Evolutionary conservation across 2,113 vertebrate genomes (phyloP), one percentile per base, ranked within the genome.

Genomic region (Mustelus asterias): DNA sequence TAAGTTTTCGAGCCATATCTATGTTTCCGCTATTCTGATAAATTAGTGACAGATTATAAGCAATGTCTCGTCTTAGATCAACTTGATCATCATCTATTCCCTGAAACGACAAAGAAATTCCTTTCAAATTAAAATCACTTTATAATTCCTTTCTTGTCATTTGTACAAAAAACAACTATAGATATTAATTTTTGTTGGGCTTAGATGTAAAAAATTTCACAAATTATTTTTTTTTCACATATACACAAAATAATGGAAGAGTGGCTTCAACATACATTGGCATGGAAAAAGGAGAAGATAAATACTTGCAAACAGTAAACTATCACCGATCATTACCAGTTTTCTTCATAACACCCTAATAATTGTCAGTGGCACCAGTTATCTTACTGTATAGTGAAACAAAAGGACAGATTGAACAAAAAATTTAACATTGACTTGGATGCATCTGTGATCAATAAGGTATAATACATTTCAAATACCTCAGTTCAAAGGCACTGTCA

Each of bases 21-120:
- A 88, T 96, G 95, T 99, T 99, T 33, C 99, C 99, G 7, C 98
- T 99, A 97, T 97, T 97, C 97, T 99, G 99, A 96, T 99, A 99
- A 96, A 99, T 99, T 83, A 99, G 98, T 0, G 98, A 98, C 95
- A 99, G 97, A 97, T 99, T 99, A 97, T 98, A 99, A 96, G 98
- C 99, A 54, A 98, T 98, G 96, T 99, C 99, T 97, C 98, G 98
- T 58, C 97, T 97, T 96, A 99, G 97, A 96, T 99, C 99, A 95
- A 99, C 97, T 96, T 99, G 99, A 96, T 99, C 99, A 0, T 97
- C 96, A 22, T 98, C 98, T 95, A 99, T 98, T 65, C 99, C 99
- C 99, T 99, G 96, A 0, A 95, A 96, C 96, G 1, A 0, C 80
- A 16, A 72, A 60, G 54, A 88, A 0, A 96, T 60, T 18, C 44